Conservation (phyloP, 37 sponge, comb jelly and placozoan species). For the Beroe forskalii region DNA sequence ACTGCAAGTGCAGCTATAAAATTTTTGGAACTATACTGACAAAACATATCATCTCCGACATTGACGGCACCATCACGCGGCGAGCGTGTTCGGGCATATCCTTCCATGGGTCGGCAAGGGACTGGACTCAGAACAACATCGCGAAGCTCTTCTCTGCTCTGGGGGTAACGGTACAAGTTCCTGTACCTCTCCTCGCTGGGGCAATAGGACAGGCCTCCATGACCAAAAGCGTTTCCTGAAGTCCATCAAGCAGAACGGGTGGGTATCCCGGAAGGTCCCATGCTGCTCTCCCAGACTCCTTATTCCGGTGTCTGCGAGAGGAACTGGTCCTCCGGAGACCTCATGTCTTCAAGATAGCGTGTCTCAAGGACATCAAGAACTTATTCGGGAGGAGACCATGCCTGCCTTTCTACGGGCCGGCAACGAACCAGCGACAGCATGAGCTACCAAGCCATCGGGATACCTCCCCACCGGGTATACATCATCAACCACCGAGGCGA, state of each 20-base stretch:
- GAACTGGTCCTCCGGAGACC: slow-evolving; percentile 94
- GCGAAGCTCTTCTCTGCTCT: slow-evolving; percentile 32
- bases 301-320: slow-evolving; percentile 78
- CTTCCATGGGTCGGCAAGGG: slow-evolving; percentile 83
- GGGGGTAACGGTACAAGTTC: slow-evolving; percentile 66
- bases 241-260: slow-evolving; percentile 6
- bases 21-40: slow-evolving; percentile 84
- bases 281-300: slow-evolving; percentile 84
- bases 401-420: too few species aligned
- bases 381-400: too few species aligned
- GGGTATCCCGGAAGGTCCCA: slow-evolving; percentile 88
- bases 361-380: slow-evolving; percentile 76
- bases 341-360: slow-evolving; percentile 90
- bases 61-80: slow-evolving; percentile 98
- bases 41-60: slow-evolving; percentile 93
- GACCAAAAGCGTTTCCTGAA: slow-evolving; percentile 8
- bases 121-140: slow-evolving; percentile 87
- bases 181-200: slow-evolving; percentile 88
- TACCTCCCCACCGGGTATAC: slow-evolving; percentile 34
- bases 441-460: slow-evolving; percentile 39
- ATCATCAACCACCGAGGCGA: slow-evolving; percentile 47
- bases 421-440: slow-evolving; percentile 70
- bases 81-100: slow-evolving; percentile 92
- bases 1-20: slow-evolving; percentile 71
- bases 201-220: slow-evolving; percentile 85